A percentile compares a stretch with the other conserved stretches of the same genome.
phyloP scores from a whole-genome alignment of 2,113 vertebrate genomes.

The Pedetes capensis region DNA sequence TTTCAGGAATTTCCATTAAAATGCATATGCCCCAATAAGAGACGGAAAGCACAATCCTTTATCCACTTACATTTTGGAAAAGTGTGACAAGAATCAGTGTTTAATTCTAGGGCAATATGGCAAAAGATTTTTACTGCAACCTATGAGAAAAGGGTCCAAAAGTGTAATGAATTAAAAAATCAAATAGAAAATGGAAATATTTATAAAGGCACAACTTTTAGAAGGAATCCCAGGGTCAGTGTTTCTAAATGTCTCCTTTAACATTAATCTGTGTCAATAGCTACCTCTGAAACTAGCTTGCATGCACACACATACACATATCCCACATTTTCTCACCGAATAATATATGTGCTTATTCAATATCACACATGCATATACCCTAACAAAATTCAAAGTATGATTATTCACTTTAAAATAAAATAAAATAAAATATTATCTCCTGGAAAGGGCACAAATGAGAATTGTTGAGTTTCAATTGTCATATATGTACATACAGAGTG shows the following conservation, averaged over 20 bases:
- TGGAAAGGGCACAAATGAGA: too few species aligned
- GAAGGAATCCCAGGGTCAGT: neutral
- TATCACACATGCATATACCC: too few species aligned
- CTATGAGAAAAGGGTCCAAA: neutral
- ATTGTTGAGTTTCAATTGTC: neutral
- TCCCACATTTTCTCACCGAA: neutral
- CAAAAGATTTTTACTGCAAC: neutral
- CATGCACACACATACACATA: rapidly evolving
- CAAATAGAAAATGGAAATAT: neutral
- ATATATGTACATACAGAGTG: too few species aligned
- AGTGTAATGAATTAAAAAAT: neutral
- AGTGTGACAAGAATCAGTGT: neutral
- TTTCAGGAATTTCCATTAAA: neutral
- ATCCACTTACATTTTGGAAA: neutral
- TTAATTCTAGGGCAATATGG: neutral
- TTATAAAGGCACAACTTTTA: neutral
- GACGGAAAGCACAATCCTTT: neutral
- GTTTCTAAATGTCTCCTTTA: neutral
- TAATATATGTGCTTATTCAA: neutral
- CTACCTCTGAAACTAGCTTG: neutral
- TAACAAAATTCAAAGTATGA: neutral
- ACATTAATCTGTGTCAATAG: neutral
- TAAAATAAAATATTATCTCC: neutral
- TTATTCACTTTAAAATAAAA: neutral
- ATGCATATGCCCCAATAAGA: neutral